Conservation (phyloP, 2,113 vertebrate genomes). For the Equus quagga region DNA sequence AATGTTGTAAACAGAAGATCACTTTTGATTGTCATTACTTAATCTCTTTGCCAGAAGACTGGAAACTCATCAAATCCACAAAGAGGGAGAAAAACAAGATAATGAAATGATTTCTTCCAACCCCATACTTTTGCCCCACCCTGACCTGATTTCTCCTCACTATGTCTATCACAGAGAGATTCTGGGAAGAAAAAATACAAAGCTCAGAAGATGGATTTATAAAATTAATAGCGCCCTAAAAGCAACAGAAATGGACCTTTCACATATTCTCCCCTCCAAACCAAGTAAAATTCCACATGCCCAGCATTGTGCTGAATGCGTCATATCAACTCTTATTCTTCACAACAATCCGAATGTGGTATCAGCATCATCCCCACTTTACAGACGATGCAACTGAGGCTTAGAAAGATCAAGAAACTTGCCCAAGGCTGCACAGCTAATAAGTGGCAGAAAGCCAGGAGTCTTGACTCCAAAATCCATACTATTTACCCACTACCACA, state of each 20-base stretch:
- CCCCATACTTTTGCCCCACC: background rate
- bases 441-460: constrained; percentile 61
- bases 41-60: constrained; percentile 30
- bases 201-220: background rate
- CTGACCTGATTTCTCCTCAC: constrained; percentile 7
- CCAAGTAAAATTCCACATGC: background rate
- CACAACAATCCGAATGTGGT: background rate
- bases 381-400: constrained; percentile 54
- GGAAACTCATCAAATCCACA: constrained; percentile 37
- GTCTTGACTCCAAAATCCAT: constrained; percentile 74
- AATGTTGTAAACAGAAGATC: background rate
- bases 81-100: constrained; percentile 42
- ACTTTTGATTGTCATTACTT: constrained; percentile 46
- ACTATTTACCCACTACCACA: constrained; percentile 55
- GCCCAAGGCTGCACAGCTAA: constrained; percentile 10
- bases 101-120: constrained; percentile 46
- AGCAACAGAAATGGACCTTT: constrained; percentile 19
- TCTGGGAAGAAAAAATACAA: constrained; percentile 21
- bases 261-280: background rate
- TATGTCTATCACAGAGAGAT: background rate
- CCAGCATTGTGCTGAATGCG: background rate
- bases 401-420: constrained; percentile 37
- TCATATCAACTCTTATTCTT: background rate
- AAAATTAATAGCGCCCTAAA: constrained; percentile 4
- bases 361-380: background rate